These are phyloP conservation scores for Cylindroiulus punctatus DNA, from an alignment of 2,888 invertebrate genomes.

Conservation along the genomic window DNA sequence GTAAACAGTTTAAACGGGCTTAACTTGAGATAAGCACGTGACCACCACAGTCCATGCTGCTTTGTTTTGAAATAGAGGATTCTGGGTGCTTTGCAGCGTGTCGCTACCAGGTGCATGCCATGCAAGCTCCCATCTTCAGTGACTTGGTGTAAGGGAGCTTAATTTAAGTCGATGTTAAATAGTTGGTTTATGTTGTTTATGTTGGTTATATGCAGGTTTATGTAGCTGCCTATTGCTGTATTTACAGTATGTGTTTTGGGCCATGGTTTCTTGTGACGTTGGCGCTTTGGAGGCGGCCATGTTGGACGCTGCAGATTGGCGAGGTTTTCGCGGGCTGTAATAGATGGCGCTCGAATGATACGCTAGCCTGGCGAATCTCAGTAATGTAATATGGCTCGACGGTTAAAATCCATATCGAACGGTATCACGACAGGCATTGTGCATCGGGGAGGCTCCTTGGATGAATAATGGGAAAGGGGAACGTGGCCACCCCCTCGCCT, in stretches of 20 bases:
- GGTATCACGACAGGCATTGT: constrained; percentile 41
- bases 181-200: no score
- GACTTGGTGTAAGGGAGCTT: no score
- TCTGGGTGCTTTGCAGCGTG: no score
- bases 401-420: constrained; percentile 44
- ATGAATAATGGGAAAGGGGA: constrained; percentile 40
- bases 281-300: neutral
- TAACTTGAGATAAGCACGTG: no score
- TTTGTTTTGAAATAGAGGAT: no score
- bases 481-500: constrained; percentile 5
- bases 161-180: no score
- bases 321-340: neutral
- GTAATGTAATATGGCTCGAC: constrained; percentile 13
- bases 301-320: neutral
- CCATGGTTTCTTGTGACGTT: neutral
- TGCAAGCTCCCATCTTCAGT: no score
- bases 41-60: no score
- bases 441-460: neutral
- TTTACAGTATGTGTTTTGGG: neutral
- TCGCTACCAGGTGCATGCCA: no score
- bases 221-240: no score
- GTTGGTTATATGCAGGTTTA: no score
- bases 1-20: no score
- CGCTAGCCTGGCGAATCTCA: constrained; percentile 34
- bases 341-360: constrained; percentile 35